Conservation (phyloP, 2,888 invertebrate genomes). For the Hymenopus coronatus region DNA sequence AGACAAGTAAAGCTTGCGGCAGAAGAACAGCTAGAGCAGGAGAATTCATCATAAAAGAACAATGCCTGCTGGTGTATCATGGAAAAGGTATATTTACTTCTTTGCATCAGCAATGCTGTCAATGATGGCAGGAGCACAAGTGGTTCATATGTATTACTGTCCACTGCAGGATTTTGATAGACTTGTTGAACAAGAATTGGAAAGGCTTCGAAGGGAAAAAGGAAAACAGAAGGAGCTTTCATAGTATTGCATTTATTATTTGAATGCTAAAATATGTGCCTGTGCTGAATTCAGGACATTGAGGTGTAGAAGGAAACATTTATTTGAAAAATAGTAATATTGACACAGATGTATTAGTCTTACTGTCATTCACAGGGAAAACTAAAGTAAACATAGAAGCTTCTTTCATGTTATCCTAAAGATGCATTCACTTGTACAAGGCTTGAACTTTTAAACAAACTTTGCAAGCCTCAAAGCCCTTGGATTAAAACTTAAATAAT, state of each 20-base stretch:
- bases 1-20: constrained; percentile 66
- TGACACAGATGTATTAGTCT: too few species aligned
- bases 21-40: constrained; percentile 51
- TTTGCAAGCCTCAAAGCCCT: too few species aligned
- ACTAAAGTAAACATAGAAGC: too few species aligned
- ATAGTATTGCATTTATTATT: not conserved
- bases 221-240: not conserved
- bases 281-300: too few species aligned
- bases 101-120: constrained; percentile 61
- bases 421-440: too few species aligned
- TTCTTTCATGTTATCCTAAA: too few species aligned
- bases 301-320: too few species aligned
- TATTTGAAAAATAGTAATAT: too few species aligned
- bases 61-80: constrained; percentile 78
- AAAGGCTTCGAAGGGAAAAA: constrained; percentile 40
- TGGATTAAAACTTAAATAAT: too few species aligned
- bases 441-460: too few species aligned
- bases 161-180: constrained; percentile 70
- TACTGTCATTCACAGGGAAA: too few species aligned
- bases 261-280: too few species aligned
- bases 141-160: constrained; percentile 73
- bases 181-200: constrained; percentile 62
- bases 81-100: constrained; percentile 69
- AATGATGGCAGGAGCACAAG: constrained; percentile 77
- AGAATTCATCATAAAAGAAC: constrained; percentile 16